Evolutionary conservation across 2,113 vertebrate genomes (phyloP).

Genomic region (Reinhardtius hippoglossoides): DNA sequence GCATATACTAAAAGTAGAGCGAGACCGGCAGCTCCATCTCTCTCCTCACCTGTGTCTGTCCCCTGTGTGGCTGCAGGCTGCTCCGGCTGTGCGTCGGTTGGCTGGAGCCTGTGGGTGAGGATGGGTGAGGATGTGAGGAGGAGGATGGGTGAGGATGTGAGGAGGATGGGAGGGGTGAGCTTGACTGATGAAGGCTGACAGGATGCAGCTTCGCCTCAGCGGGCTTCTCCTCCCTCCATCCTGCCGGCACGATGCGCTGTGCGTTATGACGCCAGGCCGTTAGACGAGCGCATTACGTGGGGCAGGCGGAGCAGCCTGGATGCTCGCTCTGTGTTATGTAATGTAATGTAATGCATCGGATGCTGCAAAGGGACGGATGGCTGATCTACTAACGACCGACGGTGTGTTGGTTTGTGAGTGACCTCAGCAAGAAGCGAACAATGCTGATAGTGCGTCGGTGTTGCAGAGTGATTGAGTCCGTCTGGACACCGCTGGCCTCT

Average conservation of each 20-base stretch:
- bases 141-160: background rate
- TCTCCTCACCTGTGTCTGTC: background rate
- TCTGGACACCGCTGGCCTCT: conserved; percentile 50
- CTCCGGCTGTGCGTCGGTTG: too few species aligned
- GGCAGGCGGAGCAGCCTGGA: conserved; percentile 28
- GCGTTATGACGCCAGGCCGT: conserved; percentile 67
- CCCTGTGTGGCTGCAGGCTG: background rate
- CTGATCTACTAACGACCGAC: background rate
- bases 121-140: background rate
- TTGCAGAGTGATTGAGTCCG: conserved; percentile 23
- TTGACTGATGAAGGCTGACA: conserved; percentile 16
- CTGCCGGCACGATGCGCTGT: conserved; percentile 42
- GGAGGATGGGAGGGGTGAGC: background rate
- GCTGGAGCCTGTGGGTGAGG: too few species aligned
- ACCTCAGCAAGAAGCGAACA: background rate
- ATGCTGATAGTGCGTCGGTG: background rate
- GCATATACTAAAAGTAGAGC: too few species aligned
- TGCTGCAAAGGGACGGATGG: conserved; percentile 50
- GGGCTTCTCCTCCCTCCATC: conserved; percentile 24
- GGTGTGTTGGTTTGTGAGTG: background rate
- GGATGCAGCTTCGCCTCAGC: conserved; percentile 38
- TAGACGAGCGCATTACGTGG: conserved; percentile 46
- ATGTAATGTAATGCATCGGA: conserved; percentile 75
- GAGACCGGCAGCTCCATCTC: too few species aligned
- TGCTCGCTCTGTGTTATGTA: conserved; percentile 35